These are phyloP conservation scores for Cochlearius cochlearius DNA, from an alignment of 2,113 vertebrate species.

Conservation along the genomic window DNA sequence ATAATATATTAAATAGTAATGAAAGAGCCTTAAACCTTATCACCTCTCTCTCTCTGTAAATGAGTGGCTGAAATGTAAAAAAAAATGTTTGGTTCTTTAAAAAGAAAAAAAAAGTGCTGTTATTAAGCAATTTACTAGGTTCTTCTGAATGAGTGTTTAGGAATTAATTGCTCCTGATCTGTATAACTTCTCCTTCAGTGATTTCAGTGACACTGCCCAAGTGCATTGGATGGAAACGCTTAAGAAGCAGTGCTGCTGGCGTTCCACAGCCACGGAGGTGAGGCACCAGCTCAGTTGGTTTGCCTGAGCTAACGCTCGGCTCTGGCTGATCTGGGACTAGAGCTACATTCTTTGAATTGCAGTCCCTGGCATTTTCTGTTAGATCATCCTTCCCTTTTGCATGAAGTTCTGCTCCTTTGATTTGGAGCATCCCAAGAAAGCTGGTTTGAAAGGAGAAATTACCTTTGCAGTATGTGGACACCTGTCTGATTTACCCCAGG, in stretches of 20 bases:
- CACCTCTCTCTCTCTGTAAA: neutral
- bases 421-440: neutral
- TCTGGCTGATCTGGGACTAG: neutral
- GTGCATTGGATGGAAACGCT: neutral
- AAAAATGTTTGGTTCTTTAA: neutral
- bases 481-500: neutral
- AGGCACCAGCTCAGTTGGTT: neutral
- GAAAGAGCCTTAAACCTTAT: neutral
- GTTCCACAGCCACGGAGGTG: accelerated
- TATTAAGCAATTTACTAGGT: neutral
- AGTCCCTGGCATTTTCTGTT: neutral
- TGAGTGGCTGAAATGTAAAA: neutral
- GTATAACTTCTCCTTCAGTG: neutral
- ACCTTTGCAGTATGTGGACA: neutral
- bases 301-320: neutral
- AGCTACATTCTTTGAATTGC: neutral
- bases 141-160: neutral
- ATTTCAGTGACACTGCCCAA: neutral
- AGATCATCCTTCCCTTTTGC: neutral
- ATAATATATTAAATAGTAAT: neutral
- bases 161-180: neutral
- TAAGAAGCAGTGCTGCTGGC: neutral
- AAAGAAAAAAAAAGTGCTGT: neutral
- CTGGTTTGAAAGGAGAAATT: neutral
- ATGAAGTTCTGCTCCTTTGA: neutral